These are phyloP conservation scores for Tenthredo scrophulariae DNA, from an alignment of 2,888 invertebrate species.

Conservation along the genomic window DNA sequence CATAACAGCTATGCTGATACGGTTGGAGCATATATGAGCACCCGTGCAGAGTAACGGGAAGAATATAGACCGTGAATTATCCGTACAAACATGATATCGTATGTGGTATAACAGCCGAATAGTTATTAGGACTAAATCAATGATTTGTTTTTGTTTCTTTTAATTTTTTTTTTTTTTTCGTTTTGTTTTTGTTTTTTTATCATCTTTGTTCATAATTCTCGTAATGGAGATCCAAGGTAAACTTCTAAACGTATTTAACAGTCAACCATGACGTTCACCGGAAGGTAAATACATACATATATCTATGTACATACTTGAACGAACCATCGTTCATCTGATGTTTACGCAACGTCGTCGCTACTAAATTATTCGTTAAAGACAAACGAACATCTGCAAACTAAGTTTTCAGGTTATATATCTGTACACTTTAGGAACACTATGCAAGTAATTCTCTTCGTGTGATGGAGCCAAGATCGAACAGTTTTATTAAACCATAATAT, in stretches of 20 bases:
- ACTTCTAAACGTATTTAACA: conserved; percentile 20
- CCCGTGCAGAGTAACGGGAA: neutral
- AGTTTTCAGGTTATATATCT: neutral
- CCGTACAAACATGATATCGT: neutral
- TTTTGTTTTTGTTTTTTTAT: neutral
- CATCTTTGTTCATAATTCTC: conserved; percentile 22
- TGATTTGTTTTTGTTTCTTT: neutral
- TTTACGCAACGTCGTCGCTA: neutral
- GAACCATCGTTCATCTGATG: neutral
- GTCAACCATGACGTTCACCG: conserved; percentile 13
- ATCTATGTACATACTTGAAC: neutral
- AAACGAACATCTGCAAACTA: neutral
- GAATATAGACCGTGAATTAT: neutral
- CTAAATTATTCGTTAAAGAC: conserved; percentile 11
- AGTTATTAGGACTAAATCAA: neutral
- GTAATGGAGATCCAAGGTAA: conserved; percentile 17
- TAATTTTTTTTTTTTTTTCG: no score
- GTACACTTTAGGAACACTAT: neutral
- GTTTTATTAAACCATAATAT: neutral
- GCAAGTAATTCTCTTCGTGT: neutral
- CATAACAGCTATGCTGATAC: neutral
- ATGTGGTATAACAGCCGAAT: neutral
- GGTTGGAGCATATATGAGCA: neutral
- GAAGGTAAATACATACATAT: neutral
- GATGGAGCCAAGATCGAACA: no score